Evolutionary conservation across 2,113 vertebrate species (phyloP), one percentile per base, ranked within the genome.

Genomic region (Lasiurus borealis): DNA sequence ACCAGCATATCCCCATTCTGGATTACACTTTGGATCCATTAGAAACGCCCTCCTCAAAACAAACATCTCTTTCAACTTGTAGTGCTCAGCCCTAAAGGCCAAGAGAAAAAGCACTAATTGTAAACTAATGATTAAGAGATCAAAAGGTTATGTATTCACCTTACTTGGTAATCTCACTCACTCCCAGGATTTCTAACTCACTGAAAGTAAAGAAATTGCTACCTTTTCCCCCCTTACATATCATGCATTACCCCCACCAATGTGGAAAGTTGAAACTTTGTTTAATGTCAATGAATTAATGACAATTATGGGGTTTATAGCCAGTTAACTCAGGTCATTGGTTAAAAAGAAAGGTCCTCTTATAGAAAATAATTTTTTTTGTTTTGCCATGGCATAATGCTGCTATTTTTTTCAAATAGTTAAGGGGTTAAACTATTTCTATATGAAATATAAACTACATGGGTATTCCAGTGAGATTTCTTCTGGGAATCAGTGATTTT

Each of bases 61-160:
- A 96, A 96, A 92, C 82, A 95, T 76, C 36, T 88, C 85, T 91
- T 91, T 94, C 82, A 97, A 88, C 72, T n/a, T 69, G 54, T 21
- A 46, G 68, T 82, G 54, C 36, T 88, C 94, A 85, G 62, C 34
- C 46, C 73, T 90, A 85, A 78, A 92, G 93, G 85, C 52, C 40
- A 66, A 71, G 77, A 91, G 64, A 40, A 68, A 93, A 88, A 87
- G 54, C 14, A n/a, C 36, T 83, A 75, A 85, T 76, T 93, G 76
- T 85, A 93, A 77, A 46, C 54, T 92, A 92, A 85, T 4, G 69
- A 36, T 48, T 69, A 69, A 88, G 40, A 48, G n/a, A 87, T 31
- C 7, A 4, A 21, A 82, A 48, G 36, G 14, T 57, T 34, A 57
- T 3, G 14, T 14, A 16, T 31, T 89, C 23, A 27, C 73, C 34